phyloP scores from a whole-genome alignment of 2,113 vertebrate species.

The Syngnathus scovelli region DNA sequence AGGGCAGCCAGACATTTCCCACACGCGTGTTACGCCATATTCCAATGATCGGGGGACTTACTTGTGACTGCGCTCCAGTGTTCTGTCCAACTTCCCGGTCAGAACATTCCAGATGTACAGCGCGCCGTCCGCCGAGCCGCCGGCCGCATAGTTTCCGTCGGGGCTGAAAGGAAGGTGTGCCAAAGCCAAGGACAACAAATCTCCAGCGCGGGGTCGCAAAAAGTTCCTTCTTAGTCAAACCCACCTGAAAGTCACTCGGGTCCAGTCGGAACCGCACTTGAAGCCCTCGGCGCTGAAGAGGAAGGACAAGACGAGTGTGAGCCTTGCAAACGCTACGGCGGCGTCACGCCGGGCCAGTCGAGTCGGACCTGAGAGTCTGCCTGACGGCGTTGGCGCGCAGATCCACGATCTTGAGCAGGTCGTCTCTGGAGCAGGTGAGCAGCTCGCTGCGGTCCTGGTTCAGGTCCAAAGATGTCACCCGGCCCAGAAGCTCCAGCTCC shows the following conservation, averaged over 20 bases:
- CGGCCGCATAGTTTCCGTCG: slow-evolving; percentile 83
- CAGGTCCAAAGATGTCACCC: slow-evolving; percentile 89
- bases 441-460: slow-evolving; percentile 91
- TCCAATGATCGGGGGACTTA: slow-evolving; percentile 43
- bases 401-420: slow-evolving; percentile 89
- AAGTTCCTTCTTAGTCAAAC: slow-evolving; percentile 14
- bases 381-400: slow-evolving; percentile 75
- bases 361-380: slow-evolving; percentile 83
- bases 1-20: no score
- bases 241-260: slow-evolving; percentile 93
- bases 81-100: slow-evolving; percentile 84
- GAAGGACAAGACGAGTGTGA: neutral
- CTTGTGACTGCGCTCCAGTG: slow-evolving; percentile 86
- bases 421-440: slow-evolving; percentile 90
- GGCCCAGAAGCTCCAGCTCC: slow-evolving; percentile 87
- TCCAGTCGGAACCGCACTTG: slow-evolving; percentile 97
- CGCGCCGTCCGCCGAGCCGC: slow-evolving; percentile 86
- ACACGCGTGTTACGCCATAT: no score
- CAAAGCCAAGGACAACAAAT: no score
- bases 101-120: slow-evolving; percentile 90
- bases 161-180: slow-evolving; percentile 69
- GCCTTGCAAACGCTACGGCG: neutral
- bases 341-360: neutral
- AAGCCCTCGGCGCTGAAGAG: slow-evolving; percentile 83
- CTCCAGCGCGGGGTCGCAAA: no score